Base-by-base conservation (phyloP, 2,797 vertebrate genomes). In the Rhyacichthys aspro region DNA sequence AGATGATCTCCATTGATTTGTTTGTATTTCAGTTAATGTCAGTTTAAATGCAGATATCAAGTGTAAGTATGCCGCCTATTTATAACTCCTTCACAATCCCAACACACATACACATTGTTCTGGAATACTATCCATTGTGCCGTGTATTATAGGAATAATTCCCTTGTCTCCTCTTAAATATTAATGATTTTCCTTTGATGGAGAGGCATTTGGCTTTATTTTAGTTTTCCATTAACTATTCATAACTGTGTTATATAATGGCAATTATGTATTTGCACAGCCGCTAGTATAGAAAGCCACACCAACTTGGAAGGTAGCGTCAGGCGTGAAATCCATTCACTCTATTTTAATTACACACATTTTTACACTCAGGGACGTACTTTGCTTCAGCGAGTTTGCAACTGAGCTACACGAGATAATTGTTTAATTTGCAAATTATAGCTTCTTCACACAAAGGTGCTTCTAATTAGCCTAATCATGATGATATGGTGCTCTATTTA, bases 161-260 rank as follows among this genome's bases (percentile, higher is more conserved):
- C 64, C 64, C 59, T 41, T 11, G 55, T 69, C 56, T 65, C 71
- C 67, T 55, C 78, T 89, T 70, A 81, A 88, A 84, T 72, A 79
- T 88, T 66, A 81, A 89, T 81, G 77, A 79, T 74, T 82, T 86
- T 58, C 70, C 59, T 75, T 74, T 83, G 81, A 87, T 80, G 72
- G 78, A 83, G 74, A 73, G 58, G 17, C 84, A 80, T 88, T 88
- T 85, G 68, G 65, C 72, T 86, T 78, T 71, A 76, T 79, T 89
- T 86, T 82, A 85, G 83, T 60, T 79, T 71, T 76, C 64, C 59
- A 79, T 86, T 81, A 81, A 83, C 74, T 83, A 86, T 90, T 87
- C 72, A 87, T 86, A 83, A 83, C 76, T 41, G 39, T 50, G 69
- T 86, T 87, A 78, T 65, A 70, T 83, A 85, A 89, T 42, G 41